These are phyloP conservation scores for Marisa cornuarietis DNA, from an alignment of 1,140 invertebrate species.

Conservation along the genomic window DNA sequence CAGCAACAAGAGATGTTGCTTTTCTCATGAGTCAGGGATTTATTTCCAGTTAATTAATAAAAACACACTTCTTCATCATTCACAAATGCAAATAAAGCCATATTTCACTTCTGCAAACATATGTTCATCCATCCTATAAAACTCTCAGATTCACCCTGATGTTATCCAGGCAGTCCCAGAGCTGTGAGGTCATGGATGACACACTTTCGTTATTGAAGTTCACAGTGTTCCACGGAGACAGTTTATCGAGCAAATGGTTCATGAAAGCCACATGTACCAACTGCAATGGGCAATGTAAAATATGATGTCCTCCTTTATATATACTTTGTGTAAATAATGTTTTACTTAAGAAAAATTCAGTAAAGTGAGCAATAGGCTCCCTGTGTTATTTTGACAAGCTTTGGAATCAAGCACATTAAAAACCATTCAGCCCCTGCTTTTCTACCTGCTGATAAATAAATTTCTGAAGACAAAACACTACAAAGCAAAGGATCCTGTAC, in stretches of 20 bases:
- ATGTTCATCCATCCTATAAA: not conserved
- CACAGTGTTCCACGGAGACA: slow-evolving; percentile 56
- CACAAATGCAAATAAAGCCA: not conserved
- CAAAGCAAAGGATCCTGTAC: no score
- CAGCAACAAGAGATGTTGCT: not conserved
- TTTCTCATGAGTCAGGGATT: not conserved
- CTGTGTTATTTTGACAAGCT: no score
- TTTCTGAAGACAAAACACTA: no score
- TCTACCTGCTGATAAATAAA: no score
- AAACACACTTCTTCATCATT: not conserved
- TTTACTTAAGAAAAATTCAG: no score
- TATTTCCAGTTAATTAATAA: not conserved
- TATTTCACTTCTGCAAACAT: not conserved
- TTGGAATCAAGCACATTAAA: no score
- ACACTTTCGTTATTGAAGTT: slow-evolving; percentile 32
- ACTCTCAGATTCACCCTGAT: slow-evolving; percentile 37
- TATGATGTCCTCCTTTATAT: slow-evolving; percentile 8
- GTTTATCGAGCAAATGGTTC: slow-evolving; percentile 49
- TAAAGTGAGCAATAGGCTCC: no score
- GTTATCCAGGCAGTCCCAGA: slow-evolving; percentile 42
- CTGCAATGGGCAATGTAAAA: slow-evolving; percentile 31
- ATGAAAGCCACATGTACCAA: slow-evolving; percentile 53
- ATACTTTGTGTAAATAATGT: not conserved
- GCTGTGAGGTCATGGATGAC: slow-evolving; percentile 41
- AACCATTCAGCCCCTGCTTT: not conserved